Evolutionary conservation across 1,140 invertebrate genomes (phyloP).

Genomic region (Helicoverpa armigera): DNA sequence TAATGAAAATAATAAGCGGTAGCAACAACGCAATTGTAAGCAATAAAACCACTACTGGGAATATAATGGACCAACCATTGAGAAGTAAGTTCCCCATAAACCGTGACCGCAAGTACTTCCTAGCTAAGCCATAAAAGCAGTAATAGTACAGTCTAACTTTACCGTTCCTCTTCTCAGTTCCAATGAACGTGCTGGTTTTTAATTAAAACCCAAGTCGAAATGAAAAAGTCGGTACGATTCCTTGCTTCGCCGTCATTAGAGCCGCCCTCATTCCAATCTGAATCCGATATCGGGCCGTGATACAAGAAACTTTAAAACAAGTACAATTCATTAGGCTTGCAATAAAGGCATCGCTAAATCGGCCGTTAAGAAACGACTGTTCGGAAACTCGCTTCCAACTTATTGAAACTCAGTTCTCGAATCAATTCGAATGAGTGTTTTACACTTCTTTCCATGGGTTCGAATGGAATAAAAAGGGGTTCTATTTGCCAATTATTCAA

Average conservation of each 20-base stretch:
- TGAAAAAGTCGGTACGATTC: constrained; percentile 64
- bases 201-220: constrained; percentile 70
- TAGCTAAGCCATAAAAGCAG: constrained; percentile 36
- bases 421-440: constrained; percentile 54
- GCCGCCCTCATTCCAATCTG: constrained; percentile 64
- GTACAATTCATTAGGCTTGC: constrained; percentile 77
- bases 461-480: constrained; percentile 57
- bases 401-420: constrained; percentile 51
- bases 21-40: not conserved
- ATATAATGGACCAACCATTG: constrained; percentile 23
- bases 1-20: constrained; percentile 6
- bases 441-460: constrained; percentile 50
- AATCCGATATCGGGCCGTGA: constrained; percentile 69
- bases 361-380: constrained; percentile 59
- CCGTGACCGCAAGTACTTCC: constrained; percentile 31
- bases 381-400: constrained; percentile 56
- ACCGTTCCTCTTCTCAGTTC: constrained; percentile 52
- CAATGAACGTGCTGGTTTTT: constrained; percentile 61
- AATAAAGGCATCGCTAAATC: constrained; percentile 72
- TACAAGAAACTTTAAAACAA: constrained; percentile 76
- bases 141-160: constrained; percentile 48
- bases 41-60: constrained; percentile 23
- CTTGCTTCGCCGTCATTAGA: constrained; percentile 68
- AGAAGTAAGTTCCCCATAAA: constrained; percentile 29
- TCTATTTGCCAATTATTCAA: constrained; percentile 65